Evolutionary conservation across 2,113 vertebrate genomes (phyloP).

Genomic region (Catagonus wagneri): DNA sequence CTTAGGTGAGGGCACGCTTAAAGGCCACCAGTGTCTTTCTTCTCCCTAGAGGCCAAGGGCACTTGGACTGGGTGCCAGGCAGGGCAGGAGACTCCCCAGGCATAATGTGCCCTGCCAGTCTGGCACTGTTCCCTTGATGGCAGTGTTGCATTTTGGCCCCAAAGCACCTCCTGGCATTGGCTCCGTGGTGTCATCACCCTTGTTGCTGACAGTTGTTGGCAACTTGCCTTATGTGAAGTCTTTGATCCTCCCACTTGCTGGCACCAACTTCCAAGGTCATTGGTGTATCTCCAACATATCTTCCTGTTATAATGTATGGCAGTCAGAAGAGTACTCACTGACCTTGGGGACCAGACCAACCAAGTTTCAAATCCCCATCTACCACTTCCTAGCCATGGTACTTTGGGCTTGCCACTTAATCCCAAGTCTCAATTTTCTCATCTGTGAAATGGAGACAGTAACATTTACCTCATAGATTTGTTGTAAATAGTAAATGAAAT

Average conservation of each 20-base stretch:
- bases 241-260: neutral
- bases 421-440: neutral
- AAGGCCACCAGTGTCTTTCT: neutral
- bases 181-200: neutral
- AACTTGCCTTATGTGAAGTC: neutral
- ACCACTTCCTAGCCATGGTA: neutral
- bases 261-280: neutral
- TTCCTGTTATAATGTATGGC: neutral
- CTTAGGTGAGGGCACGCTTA: neutral
- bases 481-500: neutral
- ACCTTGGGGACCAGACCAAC: neutral
- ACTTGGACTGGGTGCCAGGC: neutral
- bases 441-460: neutral
- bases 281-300: neutral
- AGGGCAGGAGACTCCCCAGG: neutral
- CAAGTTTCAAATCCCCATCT: neutral
- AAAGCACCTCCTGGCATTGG: neutral
- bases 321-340: neutral
- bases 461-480: neutral
- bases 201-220: neutral
- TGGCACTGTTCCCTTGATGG: neutral
- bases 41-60: neutral
- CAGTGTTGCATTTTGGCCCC: neutral
- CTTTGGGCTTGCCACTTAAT: neutral
- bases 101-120: neutral